phyloP scores from a whole-genome alignment of 2,113 vertebrate species.

The Salvelinus fontinalis region DNA sequence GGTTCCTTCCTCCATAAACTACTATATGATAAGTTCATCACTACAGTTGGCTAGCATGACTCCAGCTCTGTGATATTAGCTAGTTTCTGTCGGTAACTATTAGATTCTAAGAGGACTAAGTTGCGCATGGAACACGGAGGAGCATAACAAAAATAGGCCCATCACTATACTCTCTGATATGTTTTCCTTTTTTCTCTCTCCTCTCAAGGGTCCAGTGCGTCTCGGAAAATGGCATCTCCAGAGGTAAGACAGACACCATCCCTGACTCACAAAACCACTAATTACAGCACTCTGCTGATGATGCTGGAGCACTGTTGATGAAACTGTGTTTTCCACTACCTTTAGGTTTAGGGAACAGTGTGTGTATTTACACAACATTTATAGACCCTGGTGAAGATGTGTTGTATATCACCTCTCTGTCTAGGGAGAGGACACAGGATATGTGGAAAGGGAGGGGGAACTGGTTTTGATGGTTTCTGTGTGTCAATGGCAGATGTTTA shows the following conservation, averaged over 20 bases:
- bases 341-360: neutral
- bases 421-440: neutral
- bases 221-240: constrained; percentile 70
- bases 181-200: neutral
- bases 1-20: neutral
- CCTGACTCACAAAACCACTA: too few relatives aligned
- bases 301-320: too few relatives aligned
- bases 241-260: constrained; percentile 63
- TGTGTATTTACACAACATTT: neutral
- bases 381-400: constrained; percentile 5
- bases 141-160: too few relatives aligned
- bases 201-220: constrained; percentile 67
- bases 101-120: too few relatives aligned
- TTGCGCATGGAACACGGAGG: too few relatives aligned
- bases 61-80: too few relatives aligned
- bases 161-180: neutral
- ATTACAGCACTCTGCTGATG: neutral
- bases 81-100: too few relatives aligned
- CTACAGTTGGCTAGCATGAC: neutral
- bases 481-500: constrained; percentile 23
- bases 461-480: constrained; percentile 1
- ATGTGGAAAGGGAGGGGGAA: constrained; percentile 1
- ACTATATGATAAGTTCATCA: neutral
- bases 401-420: constrained; percentile 9
- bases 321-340: too few relatives aligned